Evolutionary conservation across 2,113 vertebrate species (phyloP).

Genomic region (Callopanchax toddi): DNA sequence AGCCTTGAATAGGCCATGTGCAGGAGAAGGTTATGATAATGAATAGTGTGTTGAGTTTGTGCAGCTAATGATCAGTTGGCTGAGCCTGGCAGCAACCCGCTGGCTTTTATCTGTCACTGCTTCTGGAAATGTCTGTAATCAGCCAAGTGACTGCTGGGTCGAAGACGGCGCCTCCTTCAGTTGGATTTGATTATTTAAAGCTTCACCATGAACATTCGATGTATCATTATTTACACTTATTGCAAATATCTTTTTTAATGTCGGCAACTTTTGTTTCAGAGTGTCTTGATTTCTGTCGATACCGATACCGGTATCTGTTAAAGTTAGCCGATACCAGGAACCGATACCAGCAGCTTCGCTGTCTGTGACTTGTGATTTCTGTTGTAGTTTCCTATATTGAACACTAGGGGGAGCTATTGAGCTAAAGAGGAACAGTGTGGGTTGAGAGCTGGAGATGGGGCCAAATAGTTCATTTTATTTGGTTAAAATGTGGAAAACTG

Average conservation of each 20-base stretch:
- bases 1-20: constrained; percentile 23
- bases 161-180: background rate
- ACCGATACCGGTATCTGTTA: no score
- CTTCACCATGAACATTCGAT: background rate
- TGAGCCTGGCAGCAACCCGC: constrained; percentile 49
- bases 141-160: constrained; percentile 39
- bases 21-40: constrained; percentile 63
- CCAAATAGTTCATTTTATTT: no score
- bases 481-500: no score
- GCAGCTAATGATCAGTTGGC: constrained; percentile 60
- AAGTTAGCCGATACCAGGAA: no score
- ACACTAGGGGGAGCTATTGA: no score
- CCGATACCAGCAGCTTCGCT: no score
- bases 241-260: rapidly evolving
- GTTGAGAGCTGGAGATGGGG: no score
- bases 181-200: constrained; percentile 11
- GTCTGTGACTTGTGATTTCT: no score
- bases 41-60: constrained; percentile 52
- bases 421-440: no score
- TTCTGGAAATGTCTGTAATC: constrained; percentile 41
- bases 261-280: background rate
- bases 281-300: no score
- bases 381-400: no score
- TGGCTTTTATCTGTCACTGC: constrained; percentile 60
- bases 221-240: no score